Conservation (phyloP, 2,113 vertebrate genomes). For the Monarcha castaneiventris region DNA sequence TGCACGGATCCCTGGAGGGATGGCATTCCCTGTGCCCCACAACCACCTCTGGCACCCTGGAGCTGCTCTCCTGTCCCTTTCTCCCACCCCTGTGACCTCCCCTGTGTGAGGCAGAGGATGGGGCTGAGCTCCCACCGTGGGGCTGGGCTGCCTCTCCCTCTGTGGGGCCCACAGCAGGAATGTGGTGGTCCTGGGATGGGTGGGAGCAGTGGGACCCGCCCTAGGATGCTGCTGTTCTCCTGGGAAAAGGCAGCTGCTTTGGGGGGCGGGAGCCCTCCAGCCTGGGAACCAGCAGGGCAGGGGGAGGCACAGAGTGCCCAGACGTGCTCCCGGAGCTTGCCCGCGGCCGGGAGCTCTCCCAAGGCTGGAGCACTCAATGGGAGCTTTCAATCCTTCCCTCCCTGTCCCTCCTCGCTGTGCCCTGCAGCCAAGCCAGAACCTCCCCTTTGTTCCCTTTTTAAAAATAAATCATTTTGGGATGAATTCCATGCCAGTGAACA, state of each 20-base stretch:
- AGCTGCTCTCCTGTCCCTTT: not conserved
- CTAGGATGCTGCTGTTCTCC: not conserved
- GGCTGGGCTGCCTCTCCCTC: not conserved
- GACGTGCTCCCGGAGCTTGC: not conserved
- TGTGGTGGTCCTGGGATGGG: not conserved
- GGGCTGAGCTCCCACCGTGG: not conserved
- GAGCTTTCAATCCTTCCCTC: constrained; percentile 8
- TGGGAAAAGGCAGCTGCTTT: not conserved
- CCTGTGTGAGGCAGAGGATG: not conserved
- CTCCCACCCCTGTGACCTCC: accelerated
- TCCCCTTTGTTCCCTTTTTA: not conserved
- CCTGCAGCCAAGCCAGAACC: constrained; percentile 4
- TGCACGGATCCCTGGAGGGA: not conserved
- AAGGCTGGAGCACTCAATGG: not conserved
- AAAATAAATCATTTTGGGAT: constrained; percentile 28
- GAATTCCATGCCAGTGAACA: not conserved
- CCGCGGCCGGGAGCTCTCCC: not conserved
- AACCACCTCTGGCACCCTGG: not conserved
- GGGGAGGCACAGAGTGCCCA: not conserved
- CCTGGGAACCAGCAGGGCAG: not conserved
- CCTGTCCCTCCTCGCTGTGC: not conserved
- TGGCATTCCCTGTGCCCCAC: not conserved
- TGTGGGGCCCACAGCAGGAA: not conserved
- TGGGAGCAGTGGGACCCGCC: not conserved
- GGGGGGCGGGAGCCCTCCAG: not conserved